Base-by-base conservation (phyloP, 2,888 invertebrate species). In the Volucella inflata region DNA sequence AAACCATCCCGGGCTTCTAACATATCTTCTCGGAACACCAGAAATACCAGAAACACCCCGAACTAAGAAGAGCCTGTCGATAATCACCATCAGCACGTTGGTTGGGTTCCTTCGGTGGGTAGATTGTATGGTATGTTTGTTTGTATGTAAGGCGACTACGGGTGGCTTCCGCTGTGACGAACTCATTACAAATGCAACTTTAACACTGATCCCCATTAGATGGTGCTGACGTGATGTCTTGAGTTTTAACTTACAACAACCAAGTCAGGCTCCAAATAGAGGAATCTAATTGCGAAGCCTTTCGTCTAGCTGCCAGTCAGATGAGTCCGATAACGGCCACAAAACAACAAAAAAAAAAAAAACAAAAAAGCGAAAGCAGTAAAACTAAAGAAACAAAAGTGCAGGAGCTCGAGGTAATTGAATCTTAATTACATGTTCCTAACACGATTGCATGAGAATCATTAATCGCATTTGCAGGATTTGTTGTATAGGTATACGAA, bases 381-480 rank as follows among this genome's bases (percentile, higher is more conserved):
- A 79, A 21, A 70, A 64, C 17, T 42, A 77, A n/a, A 67, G 59
- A 50, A 36, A 70, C 21, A 57, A 65, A 83, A 74, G 57, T 79
- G 68, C 74, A 79, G 53, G 51, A 84, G 59, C 44, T 38, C 68
- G 65, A 70, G 68, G 83, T 84, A 84, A 84, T 84, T 84, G 79
- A 84, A 84, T 74, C 83, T 84, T 84, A 84, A 84, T 84, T 84
- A 79, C 65, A 84, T 79, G 75, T 79, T 84, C 57, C 78, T 30
- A 68, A 48, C 74, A 59, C 53, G 74, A 74, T 74, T 84, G 83
- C 79, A 68, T 75, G 83, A 79, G 79, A 79, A 70, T 84, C 83
- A 75, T 84, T 79, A 84, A 79, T 84, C 83, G 74, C 83, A 79
- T 74, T 84, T 75, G 79, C 83, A 84, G 83, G 79, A 84, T 84